Evolutionary conservation across 1,140 invertebrate genomes (phyloP).

Genomic region (Lordiphosa collinella): DNA sequence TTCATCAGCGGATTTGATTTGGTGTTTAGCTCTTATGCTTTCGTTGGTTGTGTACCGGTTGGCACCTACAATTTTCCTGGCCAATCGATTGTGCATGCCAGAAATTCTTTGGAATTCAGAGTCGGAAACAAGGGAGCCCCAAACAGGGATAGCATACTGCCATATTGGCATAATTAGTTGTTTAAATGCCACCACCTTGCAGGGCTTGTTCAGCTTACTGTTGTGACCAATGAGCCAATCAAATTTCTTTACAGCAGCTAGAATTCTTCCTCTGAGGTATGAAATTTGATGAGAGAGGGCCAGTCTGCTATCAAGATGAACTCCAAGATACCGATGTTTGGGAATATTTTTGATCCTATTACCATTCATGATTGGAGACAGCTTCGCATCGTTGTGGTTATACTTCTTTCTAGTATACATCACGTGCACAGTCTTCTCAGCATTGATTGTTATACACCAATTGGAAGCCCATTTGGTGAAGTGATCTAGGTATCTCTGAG

Average conservation of each 20-base stretch:
- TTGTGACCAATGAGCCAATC: background rate
- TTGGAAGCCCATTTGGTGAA: background rate
- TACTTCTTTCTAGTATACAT: background rate
- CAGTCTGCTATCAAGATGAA: background rate
- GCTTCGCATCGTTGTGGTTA: background rate
- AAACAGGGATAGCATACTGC: background rate
- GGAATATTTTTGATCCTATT: background rate
- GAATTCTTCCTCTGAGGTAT: background rate
- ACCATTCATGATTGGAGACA: background rate
- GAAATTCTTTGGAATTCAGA: background rate
- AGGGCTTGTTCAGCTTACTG: background rate
- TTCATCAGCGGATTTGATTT: background rate
- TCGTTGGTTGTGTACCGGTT: background rate
- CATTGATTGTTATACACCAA: slow-evolving; percentile 8
- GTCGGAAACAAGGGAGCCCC: background rate
- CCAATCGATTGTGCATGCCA: background rate
- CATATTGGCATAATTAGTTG: slow-evolving; percentile 2
- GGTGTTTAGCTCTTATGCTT: background rate
- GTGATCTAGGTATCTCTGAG: background rate
- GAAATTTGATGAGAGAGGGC: background rate
- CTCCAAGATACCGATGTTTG: background rate
- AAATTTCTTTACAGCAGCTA: background rate
- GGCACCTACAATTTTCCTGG: background rate
- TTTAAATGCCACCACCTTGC: background rate
- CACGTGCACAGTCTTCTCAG: slow-evolving; percentile 1